Conservation (phyloP, 2,797 vertebrate genomes). For the Channallabes apus region DNA sequence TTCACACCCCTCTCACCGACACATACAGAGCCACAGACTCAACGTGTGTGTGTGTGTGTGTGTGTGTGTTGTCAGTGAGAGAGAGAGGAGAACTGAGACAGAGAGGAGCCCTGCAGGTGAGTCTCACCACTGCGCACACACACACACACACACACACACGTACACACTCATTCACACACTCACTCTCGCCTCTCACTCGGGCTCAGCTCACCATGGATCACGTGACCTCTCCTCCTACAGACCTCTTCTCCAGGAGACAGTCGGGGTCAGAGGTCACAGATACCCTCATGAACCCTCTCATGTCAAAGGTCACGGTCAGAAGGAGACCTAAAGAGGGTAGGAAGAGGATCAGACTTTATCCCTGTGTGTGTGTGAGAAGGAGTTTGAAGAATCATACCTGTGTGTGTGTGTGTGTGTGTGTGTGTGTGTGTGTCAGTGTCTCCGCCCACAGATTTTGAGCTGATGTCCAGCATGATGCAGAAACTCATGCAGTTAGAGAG, state of each 20-base stretch:
- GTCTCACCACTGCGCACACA: too few relatives aligned
- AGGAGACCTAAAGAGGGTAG: constrained; percentile 53
- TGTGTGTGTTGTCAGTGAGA: not conserved
- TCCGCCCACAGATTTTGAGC: constrained; percentile 65
- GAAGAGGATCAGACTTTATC: not conserved
- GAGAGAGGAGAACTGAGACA: not conserved
- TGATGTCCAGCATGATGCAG: constrained; percentile 72
- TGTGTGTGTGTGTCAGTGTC: constrained; percentile 59
- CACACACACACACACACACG: too few relatives aligned
- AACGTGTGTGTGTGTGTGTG: not conserved
- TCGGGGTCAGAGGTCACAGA: constrained; percentile 2
- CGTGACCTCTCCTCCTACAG: constrained; percentile 47
- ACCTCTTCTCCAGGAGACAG: constrained; percentile 44
- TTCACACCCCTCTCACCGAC: not conserved
- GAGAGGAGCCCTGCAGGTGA: not conserved
- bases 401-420: constrained; percentile 27
- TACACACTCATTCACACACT: too few relatives aligned
- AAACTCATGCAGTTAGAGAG: constrained; percentile 76
- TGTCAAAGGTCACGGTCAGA: constrained; percentile 47
- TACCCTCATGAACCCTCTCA: constrained; percentile 41
- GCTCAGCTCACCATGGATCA: not conserved
- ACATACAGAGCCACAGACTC: not conserved
- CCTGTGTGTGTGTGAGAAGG: not conserved
- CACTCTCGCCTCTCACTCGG: too few relatives aligned
- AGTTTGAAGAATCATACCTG: not conserved